Conservation (phyloP, 1,140 invertebrate genomes). For the Pygmarrhopalites habei region DNA sequence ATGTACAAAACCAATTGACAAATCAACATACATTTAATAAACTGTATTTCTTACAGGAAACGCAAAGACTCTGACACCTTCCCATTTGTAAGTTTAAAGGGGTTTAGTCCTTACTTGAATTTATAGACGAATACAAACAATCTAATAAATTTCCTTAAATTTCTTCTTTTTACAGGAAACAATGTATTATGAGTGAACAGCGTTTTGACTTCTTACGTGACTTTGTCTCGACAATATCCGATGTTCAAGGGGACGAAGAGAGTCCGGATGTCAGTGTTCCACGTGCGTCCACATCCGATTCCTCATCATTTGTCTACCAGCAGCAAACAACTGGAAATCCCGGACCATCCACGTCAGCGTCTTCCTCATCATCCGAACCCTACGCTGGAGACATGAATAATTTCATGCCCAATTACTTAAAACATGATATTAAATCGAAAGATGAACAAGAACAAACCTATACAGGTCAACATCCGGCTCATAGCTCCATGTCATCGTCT, state of each 20-base stretch:
- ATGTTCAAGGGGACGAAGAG: constrained; percentile 58
- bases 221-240: constrained; percentile 63
- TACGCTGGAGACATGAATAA: too few relatives aligned
- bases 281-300: background rate
- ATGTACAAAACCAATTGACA: too few relatives aligned
- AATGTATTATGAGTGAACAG: constrained; percentile 81
- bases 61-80: constrained; percentile 88
- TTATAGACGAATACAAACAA: background rate
- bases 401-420: too few relatives aligned
- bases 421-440: too few relatives aligned
- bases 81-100: constrained; percentile 81
- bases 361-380: too few relatives aligned
- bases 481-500: too few relatives aligned
- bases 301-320: constrained; percentile 34
- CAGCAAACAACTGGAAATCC: too few relatives aligned
- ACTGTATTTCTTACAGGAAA: too few relatives aligned
- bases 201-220: constrained; percentile 88
- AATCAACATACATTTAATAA: too few relatives aligned
- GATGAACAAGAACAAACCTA: too few relatives aligned
- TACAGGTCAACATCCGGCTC: too few relatives aligned
- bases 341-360: background rate
- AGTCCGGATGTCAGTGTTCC: constrained; percentile 39
- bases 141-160: background rate
- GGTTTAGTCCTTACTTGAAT: background rate
- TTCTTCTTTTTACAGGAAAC: constrained; percentile 56